Evolutionary conservation across 1,140 invertebrate genomes (phyloP).

Genomic region (Frieseomelitta varia): DNA sequence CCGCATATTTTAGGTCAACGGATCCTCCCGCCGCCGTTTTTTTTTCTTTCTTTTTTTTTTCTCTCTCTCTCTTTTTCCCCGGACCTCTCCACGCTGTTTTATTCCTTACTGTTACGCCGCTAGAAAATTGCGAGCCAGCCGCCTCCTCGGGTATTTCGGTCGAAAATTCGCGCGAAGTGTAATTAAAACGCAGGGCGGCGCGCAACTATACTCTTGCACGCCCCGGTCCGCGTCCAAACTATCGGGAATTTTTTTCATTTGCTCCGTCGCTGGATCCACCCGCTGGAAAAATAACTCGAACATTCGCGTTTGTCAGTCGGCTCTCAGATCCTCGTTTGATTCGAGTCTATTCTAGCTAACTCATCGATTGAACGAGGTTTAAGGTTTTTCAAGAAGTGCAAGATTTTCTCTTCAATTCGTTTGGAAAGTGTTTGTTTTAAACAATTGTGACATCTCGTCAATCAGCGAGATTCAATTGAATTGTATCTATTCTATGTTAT

Average conservation of each 20-base stretch:
- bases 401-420: no score
- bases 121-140: conserved; percentile 18
- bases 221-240: conserved; percentile 13
- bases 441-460: no score
- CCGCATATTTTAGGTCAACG: conserved; percentile 38
- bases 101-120: background rate
- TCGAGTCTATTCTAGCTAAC: no score
- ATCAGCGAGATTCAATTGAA: no score
- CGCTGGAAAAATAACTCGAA: background rate
- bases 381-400: no score
- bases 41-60: no score
- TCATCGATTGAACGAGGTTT: no score
- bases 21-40: background rate
- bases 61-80: background rate
- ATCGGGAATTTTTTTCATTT: conserved; percentile 30
- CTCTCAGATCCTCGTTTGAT: background rate
- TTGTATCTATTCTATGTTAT: no score
- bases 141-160: conserved; percentile 23
- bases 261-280: background rate
- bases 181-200: conserved; percentile 30
- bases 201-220: background rate
- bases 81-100: background rate
- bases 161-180: conserved; percentile 27
- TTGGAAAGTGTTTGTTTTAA: no score
- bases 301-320: no score